Base-by-base conservation (phyloP, 2,113 vertebrate genomes). In the Felis chaus region DNA sequence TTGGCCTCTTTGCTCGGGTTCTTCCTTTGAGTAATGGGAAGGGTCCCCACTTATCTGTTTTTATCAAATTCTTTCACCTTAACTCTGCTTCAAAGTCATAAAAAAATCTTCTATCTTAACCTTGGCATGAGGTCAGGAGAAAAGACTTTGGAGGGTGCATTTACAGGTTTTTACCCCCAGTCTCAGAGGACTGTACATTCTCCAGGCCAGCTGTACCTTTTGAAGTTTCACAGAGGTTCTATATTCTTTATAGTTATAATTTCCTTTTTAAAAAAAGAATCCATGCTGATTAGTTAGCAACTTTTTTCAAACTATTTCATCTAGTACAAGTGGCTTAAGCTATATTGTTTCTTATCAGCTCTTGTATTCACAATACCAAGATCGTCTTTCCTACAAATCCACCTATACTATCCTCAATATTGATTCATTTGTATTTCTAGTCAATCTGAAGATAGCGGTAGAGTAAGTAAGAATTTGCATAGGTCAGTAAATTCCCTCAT, bases 41-140 rank as follows among this genome's bases (percentile, higher is more conserved):
- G 31, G 23, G 55, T 71, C 69, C 10, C 5, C 1, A 45, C 65
- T 92, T 90, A 93, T 95, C 82, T 93, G 81, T 92, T 96, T 97
- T 93, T 45, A 87, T 97, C 68, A 83, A 91, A 83, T 92, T 97
- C 73, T 93, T 96, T 95, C 82, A 93, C 91, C 85, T 97, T 94
- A 96, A 95, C 94, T 97, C 81, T 83, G 41, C 96, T 97, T 97
- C 96, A 97, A 97, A 98, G 95, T 97, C 85, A 89, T 93, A 74
- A 63, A 96, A 96, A 71, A 92, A 48, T 48, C 91, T 96, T 98
- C 97, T 76, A 23, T 94, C 96, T 97, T 98, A 97, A 97, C 97
- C 95, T 96, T 98, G 97, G 94, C 93, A 68, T 90, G 85, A 98
- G 97, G 97, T 97, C 94, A 97, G n/a, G 50, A 98, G 94, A 96